These are phyloP conservation scores for Drosophila paranaensis DNA, from an alignment of 2,888 invertebrate species.

Conservation along the genomic window DNA sequence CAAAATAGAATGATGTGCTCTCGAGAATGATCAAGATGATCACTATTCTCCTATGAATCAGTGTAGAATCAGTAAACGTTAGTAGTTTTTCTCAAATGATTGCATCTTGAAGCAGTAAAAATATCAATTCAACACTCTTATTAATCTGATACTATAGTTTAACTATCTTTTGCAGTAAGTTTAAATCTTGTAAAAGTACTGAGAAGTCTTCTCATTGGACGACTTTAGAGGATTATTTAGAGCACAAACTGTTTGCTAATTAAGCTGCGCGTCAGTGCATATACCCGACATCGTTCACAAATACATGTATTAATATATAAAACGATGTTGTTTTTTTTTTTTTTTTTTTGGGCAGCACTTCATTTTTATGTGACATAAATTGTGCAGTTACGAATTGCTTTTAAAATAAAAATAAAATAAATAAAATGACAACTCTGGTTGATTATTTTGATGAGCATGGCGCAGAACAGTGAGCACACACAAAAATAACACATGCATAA, in stretches of 20 bases:
- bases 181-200: no score
- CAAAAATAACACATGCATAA: conserved; percentile 11
- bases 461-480: conserved; percentile 66
- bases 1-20: no score
- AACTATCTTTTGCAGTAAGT: no score
- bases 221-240: background rate
- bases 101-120: no score
- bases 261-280: background rate
- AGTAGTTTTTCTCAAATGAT: no score
- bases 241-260: background rate
- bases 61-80: no score
- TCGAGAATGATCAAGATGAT: no score
- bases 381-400: conserved; percentile 60
- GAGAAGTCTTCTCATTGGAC: no score
- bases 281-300: conserved; percentile 4
- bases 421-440: conserved; percentile 64
- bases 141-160: no score
- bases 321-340: conserved; percentile 51
- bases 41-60: no score
- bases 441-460: conserved; percentile 73
- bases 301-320: conserved; percentile 17
- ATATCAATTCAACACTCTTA: no score
- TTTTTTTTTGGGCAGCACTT: conserved; percentile 58
- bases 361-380: conserved; percentile 69
- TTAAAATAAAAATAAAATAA: conserved; percentile 50